phyloP scores from a whole-genome alignment of 2,797 vertebrate species.

The Crax fasciolata region DNA sequence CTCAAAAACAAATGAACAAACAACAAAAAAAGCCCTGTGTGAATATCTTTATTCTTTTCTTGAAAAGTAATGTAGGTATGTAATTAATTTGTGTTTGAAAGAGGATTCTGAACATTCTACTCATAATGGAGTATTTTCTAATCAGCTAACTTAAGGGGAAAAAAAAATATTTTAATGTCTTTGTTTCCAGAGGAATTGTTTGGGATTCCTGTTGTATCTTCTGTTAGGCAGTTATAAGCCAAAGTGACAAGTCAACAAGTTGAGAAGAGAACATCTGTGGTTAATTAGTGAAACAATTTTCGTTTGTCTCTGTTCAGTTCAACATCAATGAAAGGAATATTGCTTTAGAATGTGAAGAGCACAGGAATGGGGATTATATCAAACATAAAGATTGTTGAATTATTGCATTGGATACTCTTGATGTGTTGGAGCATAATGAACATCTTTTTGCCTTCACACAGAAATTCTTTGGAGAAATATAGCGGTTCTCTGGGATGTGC shows the following conservation, averaged over 20 bases:
- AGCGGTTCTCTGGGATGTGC: not conserved
- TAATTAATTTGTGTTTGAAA: conserved; percentile 23
- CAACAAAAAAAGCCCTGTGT: not conserved
- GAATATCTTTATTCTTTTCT: not conserved
- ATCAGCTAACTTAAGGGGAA: not conserved
- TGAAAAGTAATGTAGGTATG: not conserved
- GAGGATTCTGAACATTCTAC: not conserved
- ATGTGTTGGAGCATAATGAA: not conserved
- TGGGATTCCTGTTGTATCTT: not conserved
- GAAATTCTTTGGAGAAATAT: not conserved
- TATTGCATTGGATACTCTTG: not conserved
- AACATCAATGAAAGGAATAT: not conserved
- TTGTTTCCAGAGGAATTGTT: conserved; percentile 17
- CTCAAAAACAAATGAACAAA: not conserved
- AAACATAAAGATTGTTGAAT: not conserved
- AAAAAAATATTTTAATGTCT: not conserved
- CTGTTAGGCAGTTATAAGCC: not conserved
- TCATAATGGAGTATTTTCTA: not conserved
- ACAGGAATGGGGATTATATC: not conserved
- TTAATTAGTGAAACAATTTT: conserved; percentile 1
- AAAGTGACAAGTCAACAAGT: not conserved
- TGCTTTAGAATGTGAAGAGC: not conserved
- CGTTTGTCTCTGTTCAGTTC: not conserved
- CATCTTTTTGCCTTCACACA: not conserved
- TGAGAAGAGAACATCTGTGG: not conserved